Evolutionary conservation across 2,888 invertebrate species (phyloP).

Genomic region (Drosophila diplacantha): DNA sequence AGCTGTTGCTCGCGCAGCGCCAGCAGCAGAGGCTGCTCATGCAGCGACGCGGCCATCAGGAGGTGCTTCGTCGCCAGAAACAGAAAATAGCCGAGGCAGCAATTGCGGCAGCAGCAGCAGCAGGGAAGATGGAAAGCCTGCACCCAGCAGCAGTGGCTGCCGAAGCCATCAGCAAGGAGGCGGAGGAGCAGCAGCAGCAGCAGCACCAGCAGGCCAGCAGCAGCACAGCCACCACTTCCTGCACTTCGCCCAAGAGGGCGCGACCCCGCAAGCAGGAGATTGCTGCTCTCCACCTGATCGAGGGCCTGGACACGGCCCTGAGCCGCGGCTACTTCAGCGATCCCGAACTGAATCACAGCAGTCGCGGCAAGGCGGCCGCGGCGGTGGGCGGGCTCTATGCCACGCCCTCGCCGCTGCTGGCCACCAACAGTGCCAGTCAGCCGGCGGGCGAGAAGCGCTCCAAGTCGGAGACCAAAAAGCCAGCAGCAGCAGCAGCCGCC

Average conservation of each 20-base stretch:
- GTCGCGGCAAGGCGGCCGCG: conserved; percentile 18
- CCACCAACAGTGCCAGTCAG: conserved; percentile 25
- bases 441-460: conserved; percentile 74
- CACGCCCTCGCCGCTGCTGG: conserved; percentile 45
- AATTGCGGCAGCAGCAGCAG: conserved; percentile 11
- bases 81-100: conserved; percentile 7
- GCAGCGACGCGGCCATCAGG: conserved; percentile 52
- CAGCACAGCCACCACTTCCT: conserved; percentile 43
- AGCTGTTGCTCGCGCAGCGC: conserved; percentile 74
- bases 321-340: conserved; percentile 77
- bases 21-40: conserved; percentile 70
- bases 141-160: neutral
- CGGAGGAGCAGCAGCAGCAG: too few relatives aligned
- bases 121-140: neutral
- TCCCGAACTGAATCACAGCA: conserved; percentile 71
- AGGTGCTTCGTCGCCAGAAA: conserved; percentile 16
- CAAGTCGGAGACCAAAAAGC: conserved; percentile 78
- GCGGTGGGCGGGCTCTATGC: conserved; percentile 46
- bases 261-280: conserved; percentile 60
- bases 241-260: conserved; percentile 66
- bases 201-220: neutral
- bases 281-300: conserved; percentile 68
- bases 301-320: conserved; percentile 68
- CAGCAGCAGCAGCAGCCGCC: conserved; percentile 48
- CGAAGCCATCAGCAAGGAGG: neutral